Evolutionary conservation across 2,888 invertebrate genomes (phyloP).

Genomic region (Drosophila ochracea): DNA sequence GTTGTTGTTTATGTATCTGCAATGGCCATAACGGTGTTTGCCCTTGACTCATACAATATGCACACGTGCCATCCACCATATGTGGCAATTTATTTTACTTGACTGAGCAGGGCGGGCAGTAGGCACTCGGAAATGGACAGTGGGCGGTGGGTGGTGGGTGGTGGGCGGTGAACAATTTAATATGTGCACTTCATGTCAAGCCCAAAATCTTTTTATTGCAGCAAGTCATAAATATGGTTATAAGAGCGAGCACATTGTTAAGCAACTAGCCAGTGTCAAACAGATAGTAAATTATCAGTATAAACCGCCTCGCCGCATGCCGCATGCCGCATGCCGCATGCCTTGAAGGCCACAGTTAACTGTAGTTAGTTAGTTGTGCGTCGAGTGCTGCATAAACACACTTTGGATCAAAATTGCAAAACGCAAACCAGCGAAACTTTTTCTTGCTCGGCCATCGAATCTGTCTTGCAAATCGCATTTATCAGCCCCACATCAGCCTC

Average conservation of each 20-base stretch:
- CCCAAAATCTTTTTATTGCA: conserved; percentile 49
- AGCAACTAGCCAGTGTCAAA: background rate
- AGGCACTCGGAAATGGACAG: background rate
- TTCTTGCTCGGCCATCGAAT: background rate
- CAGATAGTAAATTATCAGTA: conserved; percentile 28
- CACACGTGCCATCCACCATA: conserved; percentile 22
- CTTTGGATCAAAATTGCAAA: conserved; percentile 4
- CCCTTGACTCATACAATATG: conserved; percentile 14
- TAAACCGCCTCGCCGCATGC: background rate
- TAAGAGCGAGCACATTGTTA: conserved; percentile 1
- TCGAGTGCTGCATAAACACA: conserved; percentile 57
- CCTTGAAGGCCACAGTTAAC: conserved; percentile 10
- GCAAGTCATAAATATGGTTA: conserved; percentile 43
- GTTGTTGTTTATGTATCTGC: conserved; percentile 7
- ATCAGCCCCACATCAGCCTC: background rate
- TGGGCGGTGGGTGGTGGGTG: background rate
- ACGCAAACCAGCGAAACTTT: conserved; percentile 13
- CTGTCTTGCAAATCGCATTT: conserved; percentile 1
- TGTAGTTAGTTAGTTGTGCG: conserved; percentile 11
- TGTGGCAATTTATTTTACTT: conserved; percentile 13
- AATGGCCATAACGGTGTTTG: conserved; percentile 22
- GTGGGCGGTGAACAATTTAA: conserved; percentile 19
- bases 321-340: background rate
- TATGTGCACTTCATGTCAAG: conserved; percentile 25
- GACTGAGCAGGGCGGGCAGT: background rate